These are phyloP conservation scores for Timema cristinae DNA, from an alignment of 2,888 invertebrate genomes.

Conservation along the genomic window DNA sequence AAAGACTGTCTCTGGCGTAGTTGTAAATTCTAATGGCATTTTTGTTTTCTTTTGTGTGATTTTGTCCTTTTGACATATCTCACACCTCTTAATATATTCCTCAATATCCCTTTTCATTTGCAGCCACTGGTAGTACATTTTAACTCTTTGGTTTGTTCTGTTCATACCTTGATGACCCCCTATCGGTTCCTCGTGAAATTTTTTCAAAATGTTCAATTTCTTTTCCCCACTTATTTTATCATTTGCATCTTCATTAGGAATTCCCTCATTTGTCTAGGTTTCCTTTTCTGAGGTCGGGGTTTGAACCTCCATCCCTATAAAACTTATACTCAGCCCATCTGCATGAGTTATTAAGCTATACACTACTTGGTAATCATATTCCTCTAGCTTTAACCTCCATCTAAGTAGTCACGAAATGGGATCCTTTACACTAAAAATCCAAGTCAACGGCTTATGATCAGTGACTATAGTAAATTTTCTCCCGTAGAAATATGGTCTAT, in stretches of 20 bases:
- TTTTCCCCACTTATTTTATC: background rate
- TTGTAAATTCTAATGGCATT: background rate
- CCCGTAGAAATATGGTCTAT: constrained; percentile 40
- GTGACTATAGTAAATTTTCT: constrained; percentile 40
- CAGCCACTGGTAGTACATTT: background rate
- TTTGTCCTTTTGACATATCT: background rate
- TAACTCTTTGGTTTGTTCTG: background rate
- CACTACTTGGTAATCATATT: too few species aligned
- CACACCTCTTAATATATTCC: background rate
- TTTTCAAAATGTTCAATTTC: background rate
- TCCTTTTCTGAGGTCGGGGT: background rate
- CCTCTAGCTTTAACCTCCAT: background rate
- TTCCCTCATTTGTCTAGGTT: background rate
- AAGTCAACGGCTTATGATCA: constrained; percentile 41
- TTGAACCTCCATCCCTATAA: background rate
- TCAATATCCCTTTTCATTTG: constrained; percentile 12
- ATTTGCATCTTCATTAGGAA: too few species aligned
- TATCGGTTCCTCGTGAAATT: background rate
- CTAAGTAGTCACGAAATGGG: constrained; percentile 31
- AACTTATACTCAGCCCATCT: constrained; percentile 31
- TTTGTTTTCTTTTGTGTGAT: background rate
- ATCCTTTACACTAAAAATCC: constrained; percentile 40
- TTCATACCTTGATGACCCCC: constrained; percentile 12
- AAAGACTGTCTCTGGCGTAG: background rate
- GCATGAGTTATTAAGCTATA: constrained; percentile 38